Evolutionary conservation across 1,140 invertebrate species (phyloP).

Genomic region (Homalodisca vitripennis): DNA sequence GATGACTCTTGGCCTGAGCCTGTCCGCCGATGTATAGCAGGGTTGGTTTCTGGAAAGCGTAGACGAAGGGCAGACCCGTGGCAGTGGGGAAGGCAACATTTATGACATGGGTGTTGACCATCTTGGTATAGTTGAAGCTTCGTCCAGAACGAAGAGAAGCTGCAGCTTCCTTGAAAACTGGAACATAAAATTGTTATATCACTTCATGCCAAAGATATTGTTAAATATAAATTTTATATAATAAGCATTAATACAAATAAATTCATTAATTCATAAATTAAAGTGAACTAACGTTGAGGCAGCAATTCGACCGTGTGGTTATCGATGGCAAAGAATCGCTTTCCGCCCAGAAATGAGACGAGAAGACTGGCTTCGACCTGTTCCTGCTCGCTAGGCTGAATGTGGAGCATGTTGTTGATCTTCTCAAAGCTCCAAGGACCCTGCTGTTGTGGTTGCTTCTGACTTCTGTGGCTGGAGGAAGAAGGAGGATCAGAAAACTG

Average conservation of each 20-base stretch:
- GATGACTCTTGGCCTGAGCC: constrained; percentile 48
- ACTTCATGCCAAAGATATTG: too few relatives aligned
- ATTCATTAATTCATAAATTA: constrained; percentile 9
- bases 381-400: constrained; percentile 52
- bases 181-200: too few relatives aligned
- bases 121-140: constrained; percentile 55
- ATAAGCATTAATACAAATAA: too few relatives aligned
- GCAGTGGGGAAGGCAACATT: constrained; percentile 63
- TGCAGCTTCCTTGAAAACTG: constrained; percentile 46
- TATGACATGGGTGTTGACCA: constrained; percentile 52
- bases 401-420: constrained; percentile 57
- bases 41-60: constrained; percentile 55
- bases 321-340: constrained; percentile 56
- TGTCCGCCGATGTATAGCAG: constrained; percentile 51
- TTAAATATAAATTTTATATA: too few relatives aligned
- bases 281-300: constrained; percentile 45
- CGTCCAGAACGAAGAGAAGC: constrained; percentile 48
- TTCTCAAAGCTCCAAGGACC: constrained; percentile 48
- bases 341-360: constrained; percentile 47
- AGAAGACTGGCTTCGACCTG: constrained; percentile 58
- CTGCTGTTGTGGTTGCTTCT: constrained; percentile 35
- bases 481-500: constrained; percentile 39
- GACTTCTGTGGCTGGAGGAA: not conserved
- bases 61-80: constrained; percentile 64
- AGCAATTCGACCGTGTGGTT: constrained; percentile 54